These are phyloP conservation scores for Carabus problematicus DNA, from an alignment of 2,888 invertebrate genomes.

Conservation along the genomic window DNA sequence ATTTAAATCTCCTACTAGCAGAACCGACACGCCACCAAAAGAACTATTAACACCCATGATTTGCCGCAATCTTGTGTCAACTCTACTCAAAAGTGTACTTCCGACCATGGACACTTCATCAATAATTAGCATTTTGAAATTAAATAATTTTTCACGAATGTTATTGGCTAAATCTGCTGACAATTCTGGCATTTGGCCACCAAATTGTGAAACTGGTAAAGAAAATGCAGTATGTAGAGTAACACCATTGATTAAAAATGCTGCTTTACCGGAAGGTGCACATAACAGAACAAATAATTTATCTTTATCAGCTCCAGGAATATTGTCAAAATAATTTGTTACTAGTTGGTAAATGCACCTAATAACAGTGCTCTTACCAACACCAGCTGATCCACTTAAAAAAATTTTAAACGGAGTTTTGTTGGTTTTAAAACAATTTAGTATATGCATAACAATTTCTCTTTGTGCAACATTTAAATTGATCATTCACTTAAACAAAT, in stretches of 20 bases:
- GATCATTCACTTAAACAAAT: background rate
- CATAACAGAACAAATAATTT: conserved; percentile 42
- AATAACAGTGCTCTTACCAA: conserved; percentile 48
- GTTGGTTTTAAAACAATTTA: conserved; percentile 10
- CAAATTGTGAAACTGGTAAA: conserved; percentile 40
- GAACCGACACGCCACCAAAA: conserved; percentile 53
- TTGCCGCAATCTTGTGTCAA: conserved; percentile 51
- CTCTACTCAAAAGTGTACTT: conserved; percentile 45
- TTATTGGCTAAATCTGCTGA: too few relatives aligned
- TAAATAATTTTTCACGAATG: too few relatives aligned
- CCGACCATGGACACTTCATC: conserved; percentile 54
- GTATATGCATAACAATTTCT: conserved; percentile 9
- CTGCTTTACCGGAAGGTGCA: conserved; percentile 46
- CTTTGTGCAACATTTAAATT: conserved; percentile 9
- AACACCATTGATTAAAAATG: conserved; percentile 45
- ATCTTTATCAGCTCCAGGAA: conserved; percentile 28
- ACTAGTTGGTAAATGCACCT: conserved; percentile 45
- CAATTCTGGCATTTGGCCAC: conserved; percentile 24
- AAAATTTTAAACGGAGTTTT: conserved; percentile 45
- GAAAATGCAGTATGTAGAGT: conserved; percentile 48
- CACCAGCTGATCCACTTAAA: conserved; percentile 49
- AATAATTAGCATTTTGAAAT: conserved; percentile 45
- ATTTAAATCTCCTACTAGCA: conserved; percentile 50
- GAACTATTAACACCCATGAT: conserved; percentile 47
- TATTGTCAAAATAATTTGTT: conserved; percentile 37